Evolutionary conservation across 2,113 vertebrate species (phyloP).

Genomic region (Chunga burmeisteri): DNA sequence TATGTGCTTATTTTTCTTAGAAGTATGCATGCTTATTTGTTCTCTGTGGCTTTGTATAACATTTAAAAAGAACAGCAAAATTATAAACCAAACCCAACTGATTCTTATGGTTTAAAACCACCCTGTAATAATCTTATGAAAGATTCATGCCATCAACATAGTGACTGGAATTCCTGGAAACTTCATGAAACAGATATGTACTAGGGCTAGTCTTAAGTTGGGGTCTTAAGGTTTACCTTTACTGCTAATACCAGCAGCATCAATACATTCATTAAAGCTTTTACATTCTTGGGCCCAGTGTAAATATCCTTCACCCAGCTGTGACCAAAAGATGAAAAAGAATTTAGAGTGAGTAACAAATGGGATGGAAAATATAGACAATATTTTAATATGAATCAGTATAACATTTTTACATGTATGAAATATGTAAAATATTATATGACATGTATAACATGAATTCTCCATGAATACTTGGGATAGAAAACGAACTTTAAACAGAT

Average conservation of each 20-base stretch:
- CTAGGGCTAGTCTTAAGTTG: background rate
- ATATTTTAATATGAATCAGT: background rate
- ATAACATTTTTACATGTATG: background rate
- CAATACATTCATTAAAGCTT: background rate
- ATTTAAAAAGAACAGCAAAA: background rate
- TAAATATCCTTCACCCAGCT: background rate
- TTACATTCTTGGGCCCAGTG: background rate
- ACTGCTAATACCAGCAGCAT: background rate
- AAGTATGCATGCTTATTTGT: background rate
- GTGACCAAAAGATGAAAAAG: background rate
- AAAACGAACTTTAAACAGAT: background rate
- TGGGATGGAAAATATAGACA: background rate
- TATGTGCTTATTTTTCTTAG: background rate
- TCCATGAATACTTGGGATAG: background rate
- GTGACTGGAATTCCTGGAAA: background rate
- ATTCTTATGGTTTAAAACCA: background rate
- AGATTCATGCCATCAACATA: background rate
- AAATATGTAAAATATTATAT: background rate
- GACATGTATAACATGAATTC: background rate
- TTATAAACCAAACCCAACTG: background rate
- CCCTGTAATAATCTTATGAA: background rate
- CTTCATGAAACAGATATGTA: background rate
- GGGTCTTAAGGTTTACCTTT: background rate
- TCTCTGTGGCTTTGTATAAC: background rate
- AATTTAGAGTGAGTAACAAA: background rate